Base-by-base conservation (phyloP, 2,113 vertebrate species). In the Bubo scandiacus region DNA sequence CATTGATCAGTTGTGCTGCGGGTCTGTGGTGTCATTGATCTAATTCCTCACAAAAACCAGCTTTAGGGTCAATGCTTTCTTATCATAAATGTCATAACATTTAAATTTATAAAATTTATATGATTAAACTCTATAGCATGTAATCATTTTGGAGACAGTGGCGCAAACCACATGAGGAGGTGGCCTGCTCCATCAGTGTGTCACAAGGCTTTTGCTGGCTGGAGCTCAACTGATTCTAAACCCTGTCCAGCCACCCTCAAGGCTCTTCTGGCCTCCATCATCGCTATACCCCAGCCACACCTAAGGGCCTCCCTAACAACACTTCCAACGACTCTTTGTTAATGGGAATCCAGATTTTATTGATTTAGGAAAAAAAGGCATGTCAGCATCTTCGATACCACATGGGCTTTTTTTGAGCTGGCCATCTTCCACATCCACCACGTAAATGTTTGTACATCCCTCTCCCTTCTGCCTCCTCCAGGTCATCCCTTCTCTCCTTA, bases 401-500 rank as follows among this genome's bases (percentile, higher is more conserved):
- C 1, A 0, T 0, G 0, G 47, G 30, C 25, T 26, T 38, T 77
- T 34, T 71, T 45, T 45, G 43, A 66, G 29, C 45, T 61, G 42
- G 27, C 47, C 30, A 25, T 27, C 36, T 70, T 81, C 75, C 54
- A 74, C 3, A 0, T 49, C 29, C 34, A 54, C 38, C 38, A n/a
- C 26, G 29, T 73, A 52, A 23, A 72, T 43, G 26, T 58, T 51
- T 40, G 10, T 29, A 59, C 2, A 1, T 45, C 45, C 15, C 34
- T 67, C 52, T 51, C 23, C 54, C 5, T 67, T 74, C 29, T 61
- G 40, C 54, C 25, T 40, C 52, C n/a, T 74, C 23, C 29, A 47
- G 15, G 51, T 73, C 38, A 67, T 65, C 32, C 51, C 22, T 66
- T 36, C 54, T 58, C 32, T 91, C 45, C 43, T 40, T 52, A 12